phyloP scores from a whole-genome alignment of 2,888 invertebrate species.

The Gryllus longicercus region DNA sequence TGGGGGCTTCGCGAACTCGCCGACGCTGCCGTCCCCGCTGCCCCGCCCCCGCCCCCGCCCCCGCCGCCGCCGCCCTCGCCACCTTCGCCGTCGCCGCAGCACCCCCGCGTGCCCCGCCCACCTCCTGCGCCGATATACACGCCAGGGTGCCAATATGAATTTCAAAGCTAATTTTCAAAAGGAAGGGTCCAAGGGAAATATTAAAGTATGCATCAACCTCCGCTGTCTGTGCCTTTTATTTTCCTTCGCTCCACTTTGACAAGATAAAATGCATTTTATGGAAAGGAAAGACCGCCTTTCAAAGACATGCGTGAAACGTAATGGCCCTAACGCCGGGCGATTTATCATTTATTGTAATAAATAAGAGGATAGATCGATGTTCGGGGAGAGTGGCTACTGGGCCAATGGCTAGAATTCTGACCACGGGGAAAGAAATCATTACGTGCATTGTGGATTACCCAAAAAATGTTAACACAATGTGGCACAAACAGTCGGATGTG shows the following conservation, averaged over 20 bases:
- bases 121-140: not conserved
- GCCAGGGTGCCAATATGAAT: constrained; percentile 33
- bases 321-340: too few species aligned
- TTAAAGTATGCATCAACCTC: constrained; percentile 28
- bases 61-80: not conserved
- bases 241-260: not conserved
- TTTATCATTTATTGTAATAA: too few species aligned
- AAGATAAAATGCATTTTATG: not conserved
- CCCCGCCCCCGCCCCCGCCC: not conserved
- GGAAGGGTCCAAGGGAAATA: constrained; percentile 31
- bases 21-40: not conserved
- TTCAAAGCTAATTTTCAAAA: constrained; percentile 36
- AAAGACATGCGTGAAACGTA: too few species aligned
- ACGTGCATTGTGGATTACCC: too few species aligned
- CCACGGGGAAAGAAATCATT: too few species aligned
- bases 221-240: not conserved
- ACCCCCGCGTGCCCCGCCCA: not conserved
- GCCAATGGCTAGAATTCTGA: too few species aligned
- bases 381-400: too few species aligned
- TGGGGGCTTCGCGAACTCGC: not conserved
- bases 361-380: too few species aligned
- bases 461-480: too few species aligned
- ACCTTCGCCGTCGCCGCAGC: not conserved
- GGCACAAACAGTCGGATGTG: too few species aligned
- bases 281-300: not conserved